A percentile compares a stretch with the other conserved stretches of the same genome.
Conservation (phyloP, 2,113 vertebrate species). For the Symphodus melops region DNA sequence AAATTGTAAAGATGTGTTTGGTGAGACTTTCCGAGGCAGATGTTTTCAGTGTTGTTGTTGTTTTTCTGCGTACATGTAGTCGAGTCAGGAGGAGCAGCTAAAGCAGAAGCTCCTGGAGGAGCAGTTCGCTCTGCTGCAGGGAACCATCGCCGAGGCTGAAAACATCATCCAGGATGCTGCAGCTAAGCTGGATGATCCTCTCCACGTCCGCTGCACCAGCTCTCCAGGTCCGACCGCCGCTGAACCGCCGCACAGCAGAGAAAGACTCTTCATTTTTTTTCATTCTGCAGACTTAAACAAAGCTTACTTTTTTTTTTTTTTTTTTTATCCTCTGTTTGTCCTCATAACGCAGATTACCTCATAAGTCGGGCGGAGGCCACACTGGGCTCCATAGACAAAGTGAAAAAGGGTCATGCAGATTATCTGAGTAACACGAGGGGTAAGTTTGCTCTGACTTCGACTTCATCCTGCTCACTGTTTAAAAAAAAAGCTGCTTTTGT, state of each 20-base stretch:
- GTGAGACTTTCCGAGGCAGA: background rate
- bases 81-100: constrained; percentile 86
- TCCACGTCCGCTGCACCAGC: constrained; percentile 95
- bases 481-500: background rate
- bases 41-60: background rate
- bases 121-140: constrained; percentile 89
- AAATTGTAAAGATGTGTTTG: background rate
- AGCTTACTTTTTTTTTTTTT: background rate
- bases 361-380: constrained; percentile 89
- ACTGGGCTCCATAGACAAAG: constrained; percentile 83
- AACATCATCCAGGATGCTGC: constrained; percentile 89
- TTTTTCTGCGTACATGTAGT: constrained; percentile 72
- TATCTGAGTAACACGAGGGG: constrained; percentile 88
- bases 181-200: constrained; percentile 91
- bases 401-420: constrained; percentile 88
- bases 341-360: constrained; percentile 89
- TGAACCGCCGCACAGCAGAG: background rate
- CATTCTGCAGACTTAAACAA: background rate
- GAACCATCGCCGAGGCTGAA: constrained; percentile 87
- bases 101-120: constrained; percentile 91
- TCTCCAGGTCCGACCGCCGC: constrained; percentile 87
- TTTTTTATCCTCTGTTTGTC: constrained; percentile 28
- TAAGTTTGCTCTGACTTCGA: constrained; percentile 60
- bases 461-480: constrained; percentile 11
- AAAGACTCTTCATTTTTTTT: background rate